Conservation (phyloP, 2,113 vertebrate genomes). For the Lophius piscatorius region DNA sequence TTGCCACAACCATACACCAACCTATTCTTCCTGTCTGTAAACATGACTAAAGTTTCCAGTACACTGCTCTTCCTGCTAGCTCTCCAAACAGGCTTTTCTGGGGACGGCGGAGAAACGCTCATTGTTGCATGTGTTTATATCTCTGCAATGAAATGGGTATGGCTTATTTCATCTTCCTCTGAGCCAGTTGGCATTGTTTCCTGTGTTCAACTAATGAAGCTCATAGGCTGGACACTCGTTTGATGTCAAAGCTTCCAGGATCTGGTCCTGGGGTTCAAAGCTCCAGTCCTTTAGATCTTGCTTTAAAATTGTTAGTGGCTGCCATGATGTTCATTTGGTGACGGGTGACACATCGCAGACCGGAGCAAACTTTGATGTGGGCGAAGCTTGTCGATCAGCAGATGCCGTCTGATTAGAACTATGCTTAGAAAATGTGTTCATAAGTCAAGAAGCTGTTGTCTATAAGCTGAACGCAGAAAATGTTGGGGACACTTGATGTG, state of each 20-base stretch:
- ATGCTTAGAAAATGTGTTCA: not conserved
- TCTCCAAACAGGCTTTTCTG: no score
- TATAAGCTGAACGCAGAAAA: not conserved
- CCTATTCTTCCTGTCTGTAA: no score
- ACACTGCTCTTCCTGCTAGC: no score
- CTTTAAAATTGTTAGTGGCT: conserved; percentile 42
- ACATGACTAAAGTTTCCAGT: no score
- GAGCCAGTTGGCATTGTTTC: conserved; percentile 2
- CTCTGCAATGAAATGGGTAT: not conserved
- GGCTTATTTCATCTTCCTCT: no score
- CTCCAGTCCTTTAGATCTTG: conserved; percentile 32
- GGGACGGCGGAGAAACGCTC: conserved; percentile 40
- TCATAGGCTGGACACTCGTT: conserved; percentile 55
- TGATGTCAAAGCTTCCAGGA: conserved; percentile 66
- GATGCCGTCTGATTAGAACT: conserved; percentile 12
- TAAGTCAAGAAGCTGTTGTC: not conserved
- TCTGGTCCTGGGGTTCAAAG: conserved; percentile 64
- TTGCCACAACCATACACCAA: no score
- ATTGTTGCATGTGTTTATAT: not conserved
- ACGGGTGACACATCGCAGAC: conserved; percentile 68
- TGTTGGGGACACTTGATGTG: not conserved
- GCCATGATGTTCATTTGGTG: conserved; percentile 52
- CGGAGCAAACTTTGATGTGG: conserved; percentile 27
- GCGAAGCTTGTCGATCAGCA: conserved; percentile 22
- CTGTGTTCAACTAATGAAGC: conserved; percentile 59